Percentiles rank a stretch among this genome's conserved stretches.
Conservation (phyloP, 2,797 vertebrate species). For the Typhlichthys eigenmanni region DNA sequence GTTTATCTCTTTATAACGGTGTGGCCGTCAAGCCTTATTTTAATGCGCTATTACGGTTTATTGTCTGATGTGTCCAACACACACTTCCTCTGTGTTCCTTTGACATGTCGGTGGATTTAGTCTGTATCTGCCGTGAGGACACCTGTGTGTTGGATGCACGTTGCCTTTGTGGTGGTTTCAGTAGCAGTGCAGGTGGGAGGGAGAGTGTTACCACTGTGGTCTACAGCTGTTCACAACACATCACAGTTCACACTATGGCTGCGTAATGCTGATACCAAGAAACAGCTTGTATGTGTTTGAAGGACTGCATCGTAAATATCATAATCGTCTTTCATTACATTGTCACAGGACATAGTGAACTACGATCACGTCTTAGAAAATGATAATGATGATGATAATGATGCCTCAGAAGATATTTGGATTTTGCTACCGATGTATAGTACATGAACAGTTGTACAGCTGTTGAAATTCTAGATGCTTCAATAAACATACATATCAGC, state of each 20-base stretch:
- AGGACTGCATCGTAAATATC: no score
- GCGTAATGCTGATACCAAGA: neutral
- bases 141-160: constrained; percentile 25
- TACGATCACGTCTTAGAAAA: no score
- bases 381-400: no score
- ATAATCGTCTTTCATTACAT: no score
- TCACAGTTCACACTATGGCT: constrained; percentile 5
- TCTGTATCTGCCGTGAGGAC: constrained; percentile 10
- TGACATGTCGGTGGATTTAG: no score
- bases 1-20: no score
- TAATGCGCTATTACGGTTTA: no score
- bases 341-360: no score
- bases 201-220: constrained; percentile 36
- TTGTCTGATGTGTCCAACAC: no score
- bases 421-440: neutral
- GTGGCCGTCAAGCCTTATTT: no score
- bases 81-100: no score
- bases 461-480: no score
- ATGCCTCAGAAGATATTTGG: neutral
- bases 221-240: constrained; percentile 16
- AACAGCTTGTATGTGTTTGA: neutral
- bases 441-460: neutral
- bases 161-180: constrained; percentile 56
- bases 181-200: constrained; percentile 42
- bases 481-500: constrained; percentile 4